Percentiles rank a stretch among this genome's conserved stretches.
phyloP scores from a whole-genome alignment of 2,797 vertebrate genomes.

The Lagodon rhomboides region DNA sequence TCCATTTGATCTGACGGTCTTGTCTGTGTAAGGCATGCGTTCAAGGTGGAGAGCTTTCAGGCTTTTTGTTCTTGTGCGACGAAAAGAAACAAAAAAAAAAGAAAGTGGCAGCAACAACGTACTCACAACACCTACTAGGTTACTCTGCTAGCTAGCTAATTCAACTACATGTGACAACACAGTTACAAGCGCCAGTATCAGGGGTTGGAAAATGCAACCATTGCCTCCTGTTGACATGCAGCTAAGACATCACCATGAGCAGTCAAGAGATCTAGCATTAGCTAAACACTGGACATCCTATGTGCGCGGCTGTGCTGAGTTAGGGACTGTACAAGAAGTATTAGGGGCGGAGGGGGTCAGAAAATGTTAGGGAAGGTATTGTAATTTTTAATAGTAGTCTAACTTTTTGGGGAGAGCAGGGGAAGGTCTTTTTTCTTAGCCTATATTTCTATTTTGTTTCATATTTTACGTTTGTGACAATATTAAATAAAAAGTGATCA shows the following conservation, averaged over 20 bases:
- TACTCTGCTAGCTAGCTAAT: slow-evolving; percentile 74
- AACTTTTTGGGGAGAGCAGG: neutral
- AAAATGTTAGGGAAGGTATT: neutral
- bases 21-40: slow-evolving; percentile 80
- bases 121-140: slow-evolving; percentile 79
- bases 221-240: slow-evolving; percentile 83
- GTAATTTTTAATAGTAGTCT: neutral
- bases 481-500: neutral
- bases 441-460: neutral
- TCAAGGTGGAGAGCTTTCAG: slow-evolving; percentile 48
- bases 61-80: slow-evolving; percentile 54
- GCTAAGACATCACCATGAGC: slow-evolving; percentile 73
- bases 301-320: slow-evolving; percentile 49
- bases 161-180: slow-evolving; percentile 80
- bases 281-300: slow-evolving; percentile 63
- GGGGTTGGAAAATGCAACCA: slow-evolving; percentile 63
- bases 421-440: neutral
- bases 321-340: slow-evolving; percentile 49
- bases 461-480: neutral
- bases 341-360: neutral
- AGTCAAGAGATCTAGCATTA: slow-evolving; percentile 58
- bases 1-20: slow-evolving; percentile 77
- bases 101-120: slow-evolving; percentile 68
- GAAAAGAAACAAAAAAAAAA: slow-evolving; percentile 23
- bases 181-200: slow-evolving; percentile 77